Evolutionary conservation across 1,140 invertebrate genomes (phyloP), one percentile per base, ranked within the genome.

Genomic region (Sycophaga agraensis): DNA sequence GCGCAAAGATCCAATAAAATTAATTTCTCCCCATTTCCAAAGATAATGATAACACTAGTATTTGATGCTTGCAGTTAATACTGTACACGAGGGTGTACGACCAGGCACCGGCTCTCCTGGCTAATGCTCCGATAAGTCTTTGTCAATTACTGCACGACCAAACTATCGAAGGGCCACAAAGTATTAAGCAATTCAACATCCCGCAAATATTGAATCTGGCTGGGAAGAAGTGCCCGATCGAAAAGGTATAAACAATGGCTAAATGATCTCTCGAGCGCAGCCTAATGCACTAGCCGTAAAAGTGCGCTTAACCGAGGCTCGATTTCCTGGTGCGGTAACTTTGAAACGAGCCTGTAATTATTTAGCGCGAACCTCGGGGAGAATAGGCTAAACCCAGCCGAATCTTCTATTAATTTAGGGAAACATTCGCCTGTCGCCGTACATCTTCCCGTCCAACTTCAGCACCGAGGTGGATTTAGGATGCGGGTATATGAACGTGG

Each of bases 401-500:
- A n/a, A n/a, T n/a, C n/a, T n/a, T n/a, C n/a, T n/a, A n/a, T n/a
- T n/a, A n/a, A n/a, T 50, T 9, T 24, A 45, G 42, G 21, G 17
- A 19, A 26, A 1, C 9, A 22, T 59, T 4, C 24, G 28, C 16
- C 26, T 62, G 21, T 55, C 34, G 6, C 43, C 42, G 0, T 62
- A 62, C 43, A 14, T 49, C 7, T 55, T 62, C 5, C 24, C 53
- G 6, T 31, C 45, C 3, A 49, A 31, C 8, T 56, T 62, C 37
- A n/a, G 0, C 0, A 21, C 17, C 12, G 35, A 49, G 8, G n/a
- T n/a, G 9, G 19, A 49, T 19, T 19, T 49, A 7, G 45, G 37
- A 22, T 62, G 45, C 12, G 35, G 45, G 2, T 56, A 42, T 37
- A 55, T 49, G 17, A 56, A 55, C 45, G 17, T 62, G n/a, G 49